A percentile compares a stretch with the other conserved stretches of the same genome.
phyloP scores from a whole-genome alignment of 2,113 vertebrate genomes.

The Sinocyclocheilus maitianheensis region DNA sequence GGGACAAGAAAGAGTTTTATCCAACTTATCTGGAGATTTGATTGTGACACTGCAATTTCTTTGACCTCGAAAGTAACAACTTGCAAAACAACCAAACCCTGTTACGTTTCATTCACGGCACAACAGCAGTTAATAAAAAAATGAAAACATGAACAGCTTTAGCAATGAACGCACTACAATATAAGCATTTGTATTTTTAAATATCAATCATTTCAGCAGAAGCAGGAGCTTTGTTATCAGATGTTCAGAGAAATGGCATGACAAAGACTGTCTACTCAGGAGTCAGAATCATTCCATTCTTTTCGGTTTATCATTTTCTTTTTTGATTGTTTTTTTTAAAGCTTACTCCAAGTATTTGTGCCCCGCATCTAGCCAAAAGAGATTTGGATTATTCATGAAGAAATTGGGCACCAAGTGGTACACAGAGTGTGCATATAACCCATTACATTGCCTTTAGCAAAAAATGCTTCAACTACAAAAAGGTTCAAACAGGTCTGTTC shows the following conservation, averaged over 20 bases:
- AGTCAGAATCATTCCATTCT: neutral
- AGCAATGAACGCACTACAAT: neutral
- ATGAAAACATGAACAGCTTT: neutral
- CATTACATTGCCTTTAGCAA: neutral
- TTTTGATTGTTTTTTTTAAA: neutral
- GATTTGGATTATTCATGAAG: constrained; percentile 2
- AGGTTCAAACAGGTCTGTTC: neutral
- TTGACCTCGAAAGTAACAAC: neutral
- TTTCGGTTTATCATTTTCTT: neutral
- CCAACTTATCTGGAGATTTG: neutral
- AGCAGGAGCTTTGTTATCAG: neutral
- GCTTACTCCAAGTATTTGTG: neutral
- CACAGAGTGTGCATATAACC: neutral
- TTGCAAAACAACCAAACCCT: neutral
- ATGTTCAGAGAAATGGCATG: neutral
- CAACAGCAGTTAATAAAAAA: neutral
- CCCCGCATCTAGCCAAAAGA: neutral
- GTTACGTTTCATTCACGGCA: neutral
- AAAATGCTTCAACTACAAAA: neutral
- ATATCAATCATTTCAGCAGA: neutral
- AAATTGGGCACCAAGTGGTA: neutral
- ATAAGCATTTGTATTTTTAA: neutral
- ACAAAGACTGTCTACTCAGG: neutral
- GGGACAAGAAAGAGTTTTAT: constrained; percentile 8
- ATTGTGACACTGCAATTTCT: neutral